Base-by-base conservation (phyloP, 2,888 invertebrate species). In the Volucella zonaria region DNA sequence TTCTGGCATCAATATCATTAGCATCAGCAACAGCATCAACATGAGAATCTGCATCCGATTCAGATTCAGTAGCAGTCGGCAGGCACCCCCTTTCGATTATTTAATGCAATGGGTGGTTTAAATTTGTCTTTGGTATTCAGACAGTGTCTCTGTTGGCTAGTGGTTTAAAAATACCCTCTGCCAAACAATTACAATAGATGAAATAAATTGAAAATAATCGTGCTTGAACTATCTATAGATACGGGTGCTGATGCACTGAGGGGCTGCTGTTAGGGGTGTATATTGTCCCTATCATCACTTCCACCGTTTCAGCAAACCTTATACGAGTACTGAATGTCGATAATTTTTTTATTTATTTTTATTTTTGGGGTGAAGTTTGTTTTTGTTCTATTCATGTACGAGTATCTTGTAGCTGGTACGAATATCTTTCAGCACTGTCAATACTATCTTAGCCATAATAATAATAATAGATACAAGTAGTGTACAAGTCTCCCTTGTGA, bases 131-230 rank as follows among this genome's bases (percentile, higher is more conserved):
- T 81, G 85, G 81, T 85, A 85, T 86, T 81, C 82, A 82, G 82
- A 82, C 73, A 61, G 81, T 82, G 82, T 78, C 82, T 68, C 82
- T 71, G 45, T 70, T 82, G 81, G 77, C 77, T 74, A 78, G 68
- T 59, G 61, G 67, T 40, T 86, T 81, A 77, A 82, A 82, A 86
- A 82, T 86, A 86, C 42, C 0, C 31, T 15, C 74, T 73, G 86
- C 77, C 81, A 86, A 86, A 82, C 85, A 85, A 85, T 85, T 80
- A 23, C 18, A 3, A 2, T 23, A 81, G 71, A 85, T 77, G 62
- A 81, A 85, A 85, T 81, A 85, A 85, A 85, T 81, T 85, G 73
- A 81, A 85, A 81, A 85, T 85, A 85, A 81, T 85, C 85, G 77
- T 73, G 85, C 85, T 85, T 80, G 76, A 85, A 85, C 85, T 68